These are phyloP conservation scores for Trichomycterus rosablanca DNA, from an alignment of 2,113 vertebrate genomes.

Conservation along the genomic window DNA sequence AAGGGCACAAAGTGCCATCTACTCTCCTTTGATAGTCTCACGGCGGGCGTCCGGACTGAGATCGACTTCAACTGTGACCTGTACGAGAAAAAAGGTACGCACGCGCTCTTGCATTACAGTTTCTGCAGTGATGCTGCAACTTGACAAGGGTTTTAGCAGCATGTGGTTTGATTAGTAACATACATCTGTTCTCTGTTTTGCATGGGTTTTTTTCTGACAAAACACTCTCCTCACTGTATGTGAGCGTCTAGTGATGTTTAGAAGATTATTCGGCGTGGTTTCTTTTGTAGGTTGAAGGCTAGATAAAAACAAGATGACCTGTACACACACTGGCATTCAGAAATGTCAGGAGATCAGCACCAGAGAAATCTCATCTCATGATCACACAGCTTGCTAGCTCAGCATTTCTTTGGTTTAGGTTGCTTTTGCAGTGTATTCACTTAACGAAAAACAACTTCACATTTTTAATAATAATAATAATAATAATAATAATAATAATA, in stretches of 20 bases:
- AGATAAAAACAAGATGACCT: slow-evolving; percentile 15
- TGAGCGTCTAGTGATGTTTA: slow-evolving; percentile 5
- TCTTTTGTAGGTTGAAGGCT: background rate
- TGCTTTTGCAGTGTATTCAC: no score
- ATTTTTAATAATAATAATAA: no score
- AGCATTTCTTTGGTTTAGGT: background rate
- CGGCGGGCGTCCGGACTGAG: slow-evolving; percentile 76
- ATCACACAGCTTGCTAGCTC: background rate
- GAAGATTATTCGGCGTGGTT: background rate
- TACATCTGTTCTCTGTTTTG: slow-evolving; percentile 9
- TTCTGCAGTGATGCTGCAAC: background rate
- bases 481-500: no score
- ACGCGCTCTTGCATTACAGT: background rate
- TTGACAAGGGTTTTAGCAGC: slow-evolving; percentile 15
- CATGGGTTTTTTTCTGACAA: slow-evolving; percentile 6
- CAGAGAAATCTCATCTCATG: slow-evolving; percentile 15
- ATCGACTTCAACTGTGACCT: slow-evolving; percentile 84
- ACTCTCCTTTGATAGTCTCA: slow-evolving; percentile 89
- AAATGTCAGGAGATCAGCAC: slow-evolving; percentile 5
- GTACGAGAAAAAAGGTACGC: slow-evolving; percentile 93
- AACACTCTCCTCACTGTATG: background rate
- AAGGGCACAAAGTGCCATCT: slow-evolving; percentile 82
- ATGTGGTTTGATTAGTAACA: slow-evolving; percentile 26
- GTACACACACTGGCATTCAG: background rate
- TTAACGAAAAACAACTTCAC: no score